Conservation (phyloP, 2,797 vertebrate species). For the Macropodus opercularis region DNA sequence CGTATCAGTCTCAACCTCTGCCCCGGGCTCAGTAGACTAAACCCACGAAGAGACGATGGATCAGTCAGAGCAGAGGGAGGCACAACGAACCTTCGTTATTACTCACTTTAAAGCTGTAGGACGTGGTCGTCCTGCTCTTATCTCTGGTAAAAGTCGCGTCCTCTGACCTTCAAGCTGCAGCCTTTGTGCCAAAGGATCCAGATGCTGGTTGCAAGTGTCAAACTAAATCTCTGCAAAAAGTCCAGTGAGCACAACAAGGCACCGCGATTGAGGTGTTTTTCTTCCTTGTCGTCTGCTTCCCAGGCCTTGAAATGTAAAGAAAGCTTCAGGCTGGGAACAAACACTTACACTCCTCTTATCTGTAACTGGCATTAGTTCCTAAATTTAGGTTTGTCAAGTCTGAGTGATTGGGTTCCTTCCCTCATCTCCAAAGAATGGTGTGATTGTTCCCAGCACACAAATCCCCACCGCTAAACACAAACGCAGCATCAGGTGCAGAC, state of each 20-base stretch:
- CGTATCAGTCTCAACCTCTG: slow-evolving; percentile 47
- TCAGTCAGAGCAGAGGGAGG: too few relatives aligned
- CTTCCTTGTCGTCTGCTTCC: not conserved
- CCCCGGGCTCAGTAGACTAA: slow-evolving; percentile 55
- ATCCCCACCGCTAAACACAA: slow-evolving; percentile 29
- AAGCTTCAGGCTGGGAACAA: slow-evolving; percentile 27
- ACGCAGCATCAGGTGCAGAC: slow-evolving; percentile 32
- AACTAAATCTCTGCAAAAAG: too few relatives aligned
- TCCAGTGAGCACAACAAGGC: too few relatives aligned
- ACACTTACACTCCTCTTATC: slow-evolving; percentile 46
- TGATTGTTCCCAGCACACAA: slow-evolving; percentile 52
- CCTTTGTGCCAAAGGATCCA: too few relatives aligned
- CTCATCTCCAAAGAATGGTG: slow-evolving; percentile 49
- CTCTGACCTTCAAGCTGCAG: too few relatives aligned
- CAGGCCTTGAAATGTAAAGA: slow-evolving; percentile 1
- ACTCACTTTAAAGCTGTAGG: too few relatives aligned
- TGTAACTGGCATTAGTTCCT: slow-evolving; percentile 34
- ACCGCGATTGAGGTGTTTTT: too few relatives aligned
- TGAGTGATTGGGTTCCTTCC: slow-evolving; percentile 48
- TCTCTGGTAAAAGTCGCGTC: too few relatives aligned
- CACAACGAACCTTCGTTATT: too few relatives aligned
- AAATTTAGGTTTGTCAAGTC: slow-evolving; percentile 41
- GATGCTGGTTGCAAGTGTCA: too few relatives aligned
- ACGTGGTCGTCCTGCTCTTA: too few relatives aligned
- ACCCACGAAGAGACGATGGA: slow-evolving; percentile 63